A percentile compares a stretch with the other conserved stretches of the same genome.
Conservation (phyloP, 2,888 invertebrate species). For the Hololepta plana region DNA sequence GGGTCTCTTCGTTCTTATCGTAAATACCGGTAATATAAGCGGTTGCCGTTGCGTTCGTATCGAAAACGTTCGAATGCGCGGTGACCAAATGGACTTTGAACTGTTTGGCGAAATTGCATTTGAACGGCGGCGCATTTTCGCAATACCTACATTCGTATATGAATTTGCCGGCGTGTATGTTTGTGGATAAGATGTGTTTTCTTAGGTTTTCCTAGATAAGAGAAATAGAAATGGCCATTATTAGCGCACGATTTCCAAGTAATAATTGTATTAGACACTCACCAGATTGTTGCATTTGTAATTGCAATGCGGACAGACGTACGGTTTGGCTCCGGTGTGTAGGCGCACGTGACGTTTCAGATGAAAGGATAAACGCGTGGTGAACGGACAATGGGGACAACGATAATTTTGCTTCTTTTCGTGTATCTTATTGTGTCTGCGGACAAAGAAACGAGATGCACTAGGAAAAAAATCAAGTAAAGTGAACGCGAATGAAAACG, state of each 20-base stretch:
- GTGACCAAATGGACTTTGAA: conserved; percentile 44
- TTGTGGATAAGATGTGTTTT: conserved; percentile 67
- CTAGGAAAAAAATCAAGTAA: conserved; percentile 2
- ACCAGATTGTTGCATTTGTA: conserved; percentile 66
- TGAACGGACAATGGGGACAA: conserved; percentile 56
- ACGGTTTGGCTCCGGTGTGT: conserved; percentile 71
- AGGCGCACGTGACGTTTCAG: conserved; percentile 61
- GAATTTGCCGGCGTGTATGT: conserved; percentile 56
- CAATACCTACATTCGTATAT: conserved; percentile 66
- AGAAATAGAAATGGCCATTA: not conserved
- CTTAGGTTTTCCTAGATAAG: conserved; percentile 61
- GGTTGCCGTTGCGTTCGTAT: conserved; percentile 31
- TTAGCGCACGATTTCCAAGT: not conserved
- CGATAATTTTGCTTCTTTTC: conserved; percentile 33
- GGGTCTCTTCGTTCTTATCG: conserved; percentile 21
- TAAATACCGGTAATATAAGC: conserved; percentile 33
- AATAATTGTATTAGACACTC: conserved; percentile 17
- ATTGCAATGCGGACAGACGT: conserved; percentile 66
- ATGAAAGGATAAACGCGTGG: conserved; percentile 45
- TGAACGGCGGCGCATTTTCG: conserved; percentile 21
- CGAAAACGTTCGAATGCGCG: conserved; percentile 34
- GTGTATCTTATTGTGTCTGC: conserved; percentile 45
- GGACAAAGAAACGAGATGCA: conserved; percentile 12
- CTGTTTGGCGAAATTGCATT: conserved; percentile 47
- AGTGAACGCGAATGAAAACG: conserved; percentile 1